Evolutionary conservation across 2,797 vertebrate genomes (phyloP).

Genomic region (Ptychobarbus kaznakovi): DNA sequence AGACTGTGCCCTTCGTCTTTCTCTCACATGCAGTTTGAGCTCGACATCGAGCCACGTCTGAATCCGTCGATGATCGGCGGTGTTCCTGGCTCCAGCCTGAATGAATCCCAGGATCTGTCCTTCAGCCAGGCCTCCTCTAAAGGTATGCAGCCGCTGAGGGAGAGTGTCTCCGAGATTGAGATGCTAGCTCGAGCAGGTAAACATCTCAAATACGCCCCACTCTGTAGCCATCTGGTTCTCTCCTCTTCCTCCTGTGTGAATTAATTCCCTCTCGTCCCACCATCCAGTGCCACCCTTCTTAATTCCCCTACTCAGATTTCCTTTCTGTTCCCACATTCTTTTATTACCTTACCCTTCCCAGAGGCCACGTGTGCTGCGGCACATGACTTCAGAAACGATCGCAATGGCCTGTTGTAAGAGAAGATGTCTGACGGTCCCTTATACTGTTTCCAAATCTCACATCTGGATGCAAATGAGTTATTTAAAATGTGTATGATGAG

Average conservation of each 20-base stretch:
- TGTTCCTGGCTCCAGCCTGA: constrained; percentile 71
- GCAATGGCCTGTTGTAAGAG: neutral
- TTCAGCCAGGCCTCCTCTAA: constrained; percentile 87
- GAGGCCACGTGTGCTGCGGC: neutral
- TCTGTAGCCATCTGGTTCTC: constrained; percentile 28
- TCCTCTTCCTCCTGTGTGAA: constrained; percentile 27
- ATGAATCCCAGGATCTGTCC: constrained; percentile 88
- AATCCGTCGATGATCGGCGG: constrained; percentile 79
- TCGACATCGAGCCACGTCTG: constrained; percentile 92
- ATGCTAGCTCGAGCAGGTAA: constrained; percentile 89
- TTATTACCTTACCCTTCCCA: constrained; percentile 14
- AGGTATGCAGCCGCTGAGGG: constrained; percentile 87
- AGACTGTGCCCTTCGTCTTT: neutral
- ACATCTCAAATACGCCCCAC: constrained; percentile 56
- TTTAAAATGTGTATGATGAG: neutral
- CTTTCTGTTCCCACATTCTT: neutral
- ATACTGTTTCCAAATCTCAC: neutral
- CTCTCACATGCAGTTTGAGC: constrained; percentile 83
- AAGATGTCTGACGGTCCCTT: neutral
- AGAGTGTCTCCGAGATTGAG: constrained; percentile 87
- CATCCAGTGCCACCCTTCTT: constrained; percentile 25
- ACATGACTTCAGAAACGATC: neutral
- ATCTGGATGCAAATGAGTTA: neutral
- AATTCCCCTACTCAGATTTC: neutral
- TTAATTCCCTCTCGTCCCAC: constrained; percentile 39